phyloP scores from a whole-genome alignment of 2,797 vertebrate species.

The Gymnothorax javanicus region DNA sequence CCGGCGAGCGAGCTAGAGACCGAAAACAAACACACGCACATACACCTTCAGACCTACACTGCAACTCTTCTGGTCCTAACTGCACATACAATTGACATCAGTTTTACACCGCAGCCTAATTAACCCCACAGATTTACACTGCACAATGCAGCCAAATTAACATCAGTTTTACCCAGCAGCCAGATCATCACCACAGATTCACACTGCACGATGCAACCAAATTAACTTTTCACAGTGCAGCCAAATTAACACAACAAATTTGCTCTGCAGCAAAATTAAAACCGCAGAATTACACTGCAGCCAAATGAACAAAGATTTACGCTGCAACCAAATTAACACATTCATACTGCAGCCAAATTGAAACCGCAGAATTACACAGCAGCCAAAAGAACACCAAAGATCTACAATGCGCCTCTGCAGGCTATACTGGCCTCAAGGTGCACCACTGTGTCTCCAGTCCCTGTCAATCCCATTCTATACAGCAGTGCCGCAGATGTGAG shows the following conservation, averaged over 20 bases:
- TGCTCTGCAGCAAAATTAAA: background rate
- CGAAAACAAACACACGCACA: conserved; percentile 32
- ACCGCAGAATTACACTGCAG: background rate
- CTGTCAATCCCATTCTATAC: too few species aligned
- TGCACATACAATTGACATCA: too few species aligned
- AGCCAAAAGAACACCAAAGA: background rate
- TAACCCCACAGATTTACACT: too few species aligned
- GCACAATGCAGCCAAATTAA: too few species aligned
- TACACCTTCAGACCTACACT: background rate
- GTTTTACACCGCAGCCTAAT: too few species aligned
- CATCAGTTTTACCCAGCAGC: background rate
- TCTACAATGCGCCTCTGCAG: background rate
- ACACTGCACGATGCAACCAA: background rate
- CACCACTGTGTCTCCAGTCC: too few species aligned
- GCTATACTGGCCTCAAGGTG: background rate
- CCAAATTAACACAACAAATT: background rate
- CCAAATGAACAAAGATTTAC: background rate
- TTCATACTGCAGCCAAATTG: background rate
- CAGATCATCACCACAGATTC: background rate
- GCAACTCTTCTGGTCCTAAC: too few species aligned
- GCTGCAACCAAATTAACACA: background rate
- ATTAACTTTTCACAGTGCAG: too few species aligned
- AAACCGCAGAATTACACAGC: background rate
- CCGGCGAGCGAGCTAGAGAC: conserved; percentile 81
- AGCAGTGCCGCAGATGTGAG: too few species aligned